Base-by-base conservation (phyloP, 2,113 vertebrate species). In the Gymnorhina tibicen region DNA sequence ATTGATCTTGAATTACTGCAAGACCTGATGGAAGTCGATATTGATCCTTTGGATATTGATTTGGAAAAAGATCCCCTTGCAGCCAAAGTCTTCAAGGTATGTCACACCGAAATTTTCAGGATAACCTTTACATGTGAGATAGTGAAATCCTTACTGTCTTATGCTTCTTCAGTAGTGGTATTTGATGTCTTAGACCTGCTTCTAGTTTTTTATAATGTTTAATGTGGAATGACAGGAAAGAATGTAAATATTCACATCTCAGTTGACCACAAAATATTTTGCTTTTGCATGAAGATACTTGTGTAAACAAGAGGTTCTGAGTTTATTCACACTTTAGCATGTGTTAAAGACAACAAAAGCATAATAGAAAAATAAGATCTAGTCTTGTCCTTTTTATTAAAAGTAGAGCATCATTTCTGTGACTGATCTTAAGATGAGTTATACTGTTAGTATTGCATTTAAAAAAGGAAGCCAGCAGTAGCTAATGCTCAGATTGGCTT, bases 31-130 rank as follows among this genome's bases (percentile, higher is more conserved):
- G 99, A 99, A 99, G 99, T 99, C 92, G 99, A 99, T 98, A 99
- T 99, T 98, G 99, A 99, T 99, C 99, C 99, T 98, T 98, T 99
- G 98, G 99, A 99, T 99, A 99, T 99, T 98, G 99, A 99, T 99
- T 99, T 99, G 98, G 99, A 99, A 98, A 99, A 99, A 98, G 99
- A 99, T 98, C 99, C 99, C n/a, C 99, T 99, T 64, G 99, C 99
- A 96, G 99, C 99, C 97, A 99, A 99, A 98, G 99, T 99, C 69
- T 99, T 99, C 98, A 99, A 99, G 99, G 99, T 99, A 99, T 77
- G 97, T 91, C 84, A 28, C 52, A 60, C 75, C 59, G 93, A 32
- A 69, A 23, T 86, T 90, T 91, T 81, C 49, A 72, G 46, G 62
- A 46, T 55, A 47, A 79, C 11, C 32, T 72, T 74, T 66, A 37